Conservation (phyloP, 1,140 invertebrate genomes). For the Drosophila kepulauana region DNA sequence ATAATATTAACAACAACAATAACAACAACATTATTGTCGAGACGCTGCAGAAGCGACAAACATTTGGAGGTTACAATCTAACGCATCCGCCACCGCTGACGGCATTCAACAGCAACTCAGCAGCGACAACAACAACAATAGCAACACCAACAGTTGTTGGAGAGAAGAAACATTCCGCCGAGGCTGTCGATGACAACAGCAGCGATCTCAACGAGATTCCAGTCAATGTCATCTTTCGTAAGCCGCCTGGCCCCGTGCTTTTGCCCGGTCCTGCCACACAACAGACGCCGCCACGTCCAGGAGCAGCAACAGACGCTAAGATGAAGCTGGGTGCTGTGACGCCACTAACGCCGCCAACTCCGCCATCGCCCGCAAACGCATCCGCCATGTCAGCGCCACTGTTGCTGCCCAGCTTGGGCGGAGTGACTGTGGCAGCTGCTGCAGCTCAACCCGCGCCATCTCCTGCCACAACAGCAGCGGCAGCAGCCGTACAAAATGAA, state of each 20-base stretch:
- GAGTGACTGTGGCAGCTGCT: background rate
- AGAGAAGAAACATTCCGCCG: constrained; percentile 75
- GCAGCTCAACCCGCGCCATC: constrained; percentile 10
- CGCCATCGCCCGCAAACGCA: constrained; percentile 25
- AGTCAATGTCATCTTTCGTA: constrained; percentile 82
- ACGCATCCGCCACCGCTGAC: constrained; percentile 71
- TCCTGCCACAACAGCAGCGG: constrained; percentile 4
- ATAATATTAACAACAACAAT: constrained; percentile 43
- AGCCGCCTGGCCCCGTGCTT: constrained; percentile 47
- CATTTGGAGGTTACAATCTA: constrained; percentile 47
- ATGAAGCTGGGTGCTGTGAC: constrained; percentile 37
- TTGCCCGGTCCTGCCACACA: constrained; percentile 8
- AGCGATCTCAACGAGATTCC: constrained; percentile 82
- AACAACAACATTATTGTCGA: constrained; percentile 42
- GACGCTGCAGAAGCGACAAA: constrained; percentile 41
- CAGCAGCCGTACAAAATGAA: constrained; percentile 53
- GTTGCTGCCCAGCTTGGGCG: background rate
- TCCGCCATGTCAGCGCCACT: background rate
- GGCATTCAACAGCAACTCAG: constrained; percentile 50
- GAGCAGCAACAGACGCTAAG: constrained; percentile 29
- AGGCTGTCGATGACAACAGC: constrained; percentile 60
- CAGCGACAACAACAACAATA: constrained; percentile 18
- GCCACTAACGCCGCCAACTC: constrained; percentile 61
- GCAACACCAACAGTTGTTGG: constrained; percentile 14
- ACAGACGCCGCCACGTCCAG: constrained; percentile 10